phyloP scores from a whole-genome alignment of 2,888 invertebrate genomes.

The Ennomos quercinarius region DNA sequence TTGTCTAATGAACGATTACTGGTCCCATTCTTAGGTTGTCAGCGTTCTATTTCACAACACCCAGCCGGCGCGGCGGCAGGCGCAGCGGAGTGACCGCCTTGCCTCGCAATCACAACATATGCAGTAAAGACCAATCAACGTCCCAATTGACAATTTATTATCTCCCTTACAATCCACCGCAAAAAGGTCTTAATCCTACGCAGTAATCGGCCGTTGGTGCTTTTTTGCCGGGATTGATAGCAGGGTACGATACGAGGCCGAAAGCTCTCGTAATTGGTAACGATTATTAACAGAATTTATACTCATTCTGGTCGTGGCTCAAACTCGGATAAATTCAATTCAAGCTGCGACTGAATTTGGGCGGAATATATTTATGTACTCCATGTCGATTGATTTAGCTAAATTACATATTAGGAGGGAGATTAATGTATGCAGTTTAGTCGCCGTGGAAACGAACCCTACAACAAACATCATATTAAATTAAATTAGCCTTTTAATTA shows the following conservation, averaged over 20 bases:
- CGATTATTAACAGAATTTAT: slow-evolving; percentile 80
- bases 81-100: slow-evolving; percentile 49
- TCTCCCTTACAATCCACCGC: slow-evolving; percentile 65
- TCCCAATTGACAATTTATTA: slow-evolving; percentile 64
- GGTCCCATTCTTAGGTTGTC: slow-evolving; percentile 54
- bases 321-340: slow-evolving; percentile 26
- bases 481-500: slow-evolving; percentile 22
- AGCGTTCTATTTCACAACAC: slow-evolving; percentile 70
- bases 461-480: slow-evolving; percentile 36
- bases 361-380: slow-evolving; percentile 65
- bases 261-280: slow-evolving; percentile 78
- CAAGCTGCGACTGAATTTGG: slow-evolving; percentile 58
- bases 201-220: slow-evolving; percentile 54
- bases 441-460: slow-evolving; percentile 34
- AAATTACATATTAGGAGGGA: slow-evolving; percentile 40
- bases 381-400: slow-evolving; percentile 51
- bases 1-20: slow-evolving; percentile 37
- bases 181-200: slow-evolving; percentile 74
- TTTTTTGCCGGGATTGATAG: slow-evolving; percentile 64
- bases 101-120: slow-evolving; percentile 54
- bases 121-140: slow-evolving; percentile 62
- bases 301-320: slow-evolving; percentile 60
- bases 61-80: slow-evolving; percentile 46
- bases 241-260: slow-evolving; percentile 71
- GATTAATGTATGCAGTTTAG: slow-evolving; percentile 30